Conservation (phyloP, 2,113 vertebrate species). For the Megatriorchis doriae region DNA sequence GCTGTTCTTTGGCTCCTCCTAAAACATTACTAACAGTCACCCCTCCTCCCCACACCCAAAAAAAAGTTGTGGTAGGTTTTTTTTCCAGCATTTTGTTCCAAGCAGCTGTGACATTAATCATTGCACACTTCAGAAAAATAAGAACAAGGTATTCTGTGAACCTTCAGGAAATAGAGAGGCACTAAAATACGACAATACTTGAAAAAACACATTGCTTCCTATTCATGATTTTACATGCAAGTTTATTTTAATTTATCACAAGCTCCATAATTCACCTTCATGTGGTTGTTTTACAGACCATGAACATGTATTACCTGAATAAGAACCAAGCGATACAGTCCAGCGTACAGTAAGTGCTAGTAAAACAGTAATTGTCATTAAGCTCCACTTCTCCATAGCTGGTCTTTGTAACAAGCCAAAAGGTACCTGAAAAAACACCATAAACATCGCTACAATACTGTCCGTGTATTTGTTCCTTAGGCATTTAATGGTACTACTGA, state of each 20-base stretch:
- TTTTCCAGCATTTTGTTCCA: neutral
- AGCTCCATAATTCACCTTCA: neutral
- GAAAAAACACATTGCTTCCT: neutral
- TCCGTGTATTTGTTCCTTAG: neutral
- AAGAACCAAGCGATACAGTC: slow-evolving; percentile 90
- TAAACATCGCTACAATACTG: neutral
- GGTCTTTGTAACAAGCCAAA: neutral
- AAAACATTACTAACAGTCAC: neutral
- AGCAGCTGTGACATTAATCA: neutral
- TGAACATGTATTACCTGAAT: slow-evolving; percentile 81
- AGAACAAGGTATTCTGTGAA: neutral
- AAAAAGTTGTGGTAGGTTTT: fast-evolving
- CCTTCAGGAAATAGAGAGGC: neutral
- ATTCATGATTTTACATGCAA: neutral
- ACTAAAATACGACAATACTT: neutral
- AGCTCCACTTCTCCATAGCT: slow-evolving; percentile 84
- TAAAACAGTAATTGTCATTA: slow-evolving; percentile 77
- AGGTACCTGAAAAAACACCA: neutral
- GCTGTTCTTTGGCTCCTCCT: neutral
- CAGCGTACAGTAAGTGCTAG: slow-evolving; percentile 84
- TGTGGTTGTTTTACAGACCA: neutral
- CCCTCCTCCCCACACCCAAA: too few species aligned
- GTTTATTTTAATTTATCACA: neutral
- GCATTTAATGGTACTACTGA: neutral
- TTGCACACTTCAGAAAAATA: neutral